Percentiles rank a stretch among this genome's conserved stretches.
Evolutionary conservation across 2,797 vertebrate species (phyloP).

Genomic region (Graptemys geographica): DNA sequence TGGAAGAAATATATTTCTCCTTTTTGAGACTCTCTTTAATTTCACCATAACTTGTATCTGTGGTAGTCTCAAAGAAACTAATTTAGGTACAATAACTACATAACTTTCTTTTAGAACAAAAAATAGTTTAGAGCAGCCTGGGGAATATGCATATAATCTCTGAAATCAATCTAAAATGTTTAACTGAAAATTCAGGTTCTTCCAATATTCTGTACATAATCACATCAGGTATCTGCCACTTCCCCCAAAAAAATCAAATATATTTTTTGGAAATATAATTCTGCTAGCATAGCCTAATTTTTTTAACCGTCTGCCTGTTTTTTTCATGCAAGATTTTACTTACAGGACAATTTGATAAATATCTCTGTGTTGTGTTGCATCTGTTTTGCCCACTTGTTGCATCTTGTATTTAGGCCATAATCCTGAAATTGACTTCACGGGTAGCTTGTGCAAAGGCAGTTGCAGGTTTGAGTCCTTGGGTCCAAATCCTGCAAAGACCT

Average conservation of each 20-base stretch:
- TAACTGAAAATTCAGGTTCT: neutral
- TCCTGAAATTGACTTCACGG: neutral
- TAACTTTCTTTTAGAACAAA: neutral
- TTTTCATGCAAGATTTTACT: neutral
- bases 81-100: neutral
- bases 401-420: neutral
- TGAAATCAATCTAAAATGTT: neutral
- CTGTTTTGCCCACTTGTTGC: neutral
- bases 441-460: neutral
- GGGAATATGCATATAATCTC: neutral
- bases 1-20: neutral
- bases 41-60: neutral
- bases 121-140: neutral
- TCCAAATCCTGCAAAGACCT: no score
- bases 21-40: neutral
- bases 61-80: neutral
- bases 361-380: neutral
- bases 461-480: neutral
- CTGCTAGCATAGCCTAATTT: neutral
- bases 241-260: neutral
- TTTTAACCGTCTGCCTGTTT: neutral
- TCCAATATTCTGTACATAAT: rapidly evolving
- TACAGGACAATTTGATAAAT: neutral
- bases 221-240: neutral
- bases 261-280: neutral